phyloP scores from a whole-genome alignment of 2,113 vertebrate species.

The Nesoenas mayeri region DNA sequence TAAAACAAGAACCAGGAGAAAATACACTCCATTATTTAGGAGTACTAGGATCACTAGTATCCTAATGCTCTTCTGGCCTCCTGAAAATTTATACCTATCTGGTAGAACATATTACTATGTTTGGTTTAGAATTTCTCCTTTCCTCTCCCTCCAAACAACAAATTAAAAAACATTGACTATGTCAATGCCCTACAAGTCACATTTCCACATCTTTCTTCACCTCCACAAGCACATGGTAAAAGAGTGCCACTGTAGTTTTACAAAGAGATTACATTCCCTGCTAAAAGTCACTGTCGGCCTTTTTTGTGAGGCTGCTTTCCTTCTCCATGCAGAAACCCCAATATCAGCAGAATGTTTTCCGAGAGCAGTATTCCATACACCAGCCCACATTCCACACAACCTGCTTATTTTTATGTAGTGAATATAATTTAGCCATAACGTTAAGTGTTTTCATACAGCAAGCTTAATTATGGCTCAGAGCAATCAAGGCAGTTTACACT shows the following conservation, averaged over 20 bases:
- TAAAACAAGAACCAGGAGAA: not conserved
- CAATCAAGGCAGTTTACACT: not conserved
- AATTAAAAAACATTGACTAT: not conserved
- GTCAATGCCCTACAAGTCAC: not conserved
- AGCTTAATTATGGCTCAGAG: not conserved
- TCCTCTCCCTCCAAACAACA: not conserved
- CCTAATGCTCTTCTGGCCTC: not conserved
- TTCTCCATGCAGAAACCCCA: not conserved
- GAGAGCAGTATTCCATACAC: not conserved
- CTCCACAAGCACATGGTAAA: not conserved
- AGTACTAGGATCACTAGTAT: not conserved
- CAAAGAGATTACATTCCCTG: not conserved
- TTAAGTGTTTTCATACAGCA: not conserved
- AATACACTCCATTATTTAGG: not conserved
- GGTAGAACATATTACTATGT: accelerated
- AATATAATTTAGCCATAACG: not conserved
- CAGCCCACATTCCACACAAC: not conserved
- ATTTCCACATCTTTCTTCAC: not conserved
- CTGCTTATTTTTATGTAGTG: not conserved
- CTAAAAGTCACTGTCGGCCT: not conserved
- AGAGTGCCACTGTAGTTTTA: not conserved
- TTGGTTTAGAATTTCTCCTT: not conserved
- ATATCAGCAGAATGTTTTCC: not conserved
- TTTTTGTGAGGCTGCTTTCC: not conserved
- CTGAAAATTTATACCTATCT: not conserved